Conservation (phyloP, 2,797 vertebrate genomes). For the Limnodromus scolopaceus region DNA sequence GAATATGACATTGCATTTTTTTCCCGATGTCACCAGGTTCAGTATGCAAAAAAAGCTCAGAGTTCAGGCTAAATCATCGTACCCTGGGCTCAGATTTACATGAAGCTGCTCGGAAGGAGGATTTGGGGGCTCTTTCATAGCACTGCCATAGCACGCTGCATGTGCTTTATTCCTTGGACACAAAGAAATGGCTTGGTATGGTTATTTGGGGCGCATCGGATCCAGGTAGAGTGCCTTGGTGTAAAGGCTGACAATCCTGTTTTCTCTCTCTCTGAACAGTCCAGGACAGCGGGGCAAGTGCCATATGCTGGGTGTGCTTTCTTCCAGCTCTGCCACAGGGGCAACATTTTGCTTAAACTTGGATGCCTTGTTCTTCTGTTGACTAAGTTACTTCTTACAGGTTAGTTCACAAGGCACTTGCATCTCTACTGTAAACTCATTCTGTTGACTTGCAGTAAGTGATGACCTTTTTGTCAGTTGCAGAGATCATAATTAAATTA, state of each 20-base stretch:
- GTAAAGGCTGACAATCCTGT: not conserved
- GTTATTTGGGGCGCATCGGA: not conserved
- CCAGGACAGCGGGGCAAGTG: not conserved
- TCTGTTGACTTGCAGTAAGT: not conserved
- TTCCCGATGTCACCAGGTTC: not conserved
- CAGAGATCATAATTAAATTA: not conserved
- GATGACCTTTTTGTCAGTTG: not conserved
- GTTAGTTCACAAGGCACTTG: not conserved
- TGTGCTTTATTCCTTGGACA: not conserved
- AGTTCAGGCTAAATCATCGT: not conserved
- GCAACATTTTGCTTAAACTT: not conserved
- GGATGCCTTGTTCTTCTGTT: not conserved
- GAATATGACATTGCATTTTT: constrained; percentile 54
- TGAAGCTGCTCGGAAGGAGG: not conserved
- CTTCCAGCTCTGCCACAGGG: not conserved
- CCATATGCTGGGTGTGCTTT: not conserved
- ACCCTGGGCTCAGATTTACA: not conserved
- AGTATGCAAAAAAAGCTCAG: not conserved
- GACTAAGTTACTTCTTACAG: not conserved
- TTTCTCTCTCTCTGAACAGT: not conserved
- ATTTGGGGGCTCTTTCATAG: not conserved
- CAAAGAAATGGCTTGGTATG: not conserved
- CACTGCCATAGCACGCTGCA: not conserved
- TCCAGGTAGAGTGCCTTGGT: not conserved
- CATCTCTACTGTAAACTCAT: not conserved